Conservation (phyloP, 2,888 invertebrate species). For the Microdon myrmicae region DNA sequence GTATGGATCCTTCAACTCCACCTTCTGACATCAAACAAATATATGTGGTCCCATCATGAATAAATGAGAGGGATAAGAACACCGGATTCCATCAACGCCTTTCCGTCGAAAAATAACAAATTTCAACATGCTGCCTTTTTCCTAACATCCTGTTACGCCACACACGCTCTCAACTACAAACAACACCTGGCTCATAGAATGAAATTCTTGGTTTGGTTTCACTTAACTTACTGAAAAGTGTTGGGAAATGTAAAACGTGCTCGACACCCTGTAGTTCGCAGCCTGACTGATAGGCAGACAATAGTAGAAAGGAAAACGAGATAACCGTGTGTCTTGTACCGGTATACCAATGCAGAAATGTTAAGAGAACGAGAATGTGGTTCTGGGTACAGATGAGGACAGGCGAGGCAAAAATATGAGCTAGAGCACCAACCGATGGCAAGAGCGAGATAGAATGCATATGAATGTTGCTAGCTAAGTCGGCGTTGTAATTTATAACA, state of each 20-base stretch:
- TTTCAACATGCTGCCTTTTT: conserved; percentile 43
- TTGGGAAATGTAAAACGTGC: conserved; percentile 28
- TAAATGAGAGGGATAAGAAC: conserved; percentile 45
- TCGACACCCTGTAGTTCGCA: conserved; percentile 14
- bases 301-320: too few species aligned
- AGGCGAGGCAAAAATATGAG: too few species aligned
- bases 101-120: conserved; percentile 45
- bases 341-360: too few species aligned
- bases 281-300: conserved; percentile 35
- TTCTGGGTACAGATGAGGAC: too few species aligned
- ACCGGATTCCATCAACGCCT: conserved; percentile 48
- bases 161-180: not conserved
- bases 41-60: conserved; percentile 44
- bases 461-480: conserved; percentile 11
- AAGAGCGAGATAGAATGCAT: too few species aligned
- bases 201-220: conserved; percentile 29
- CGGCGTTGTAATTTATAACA: conserved; percentile 45
- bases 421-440: too few species aligned
- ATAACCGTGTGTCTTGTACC: too few species aligned
- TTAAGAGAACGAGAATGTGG: too few species aligned
- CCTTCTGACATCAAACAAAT: too few species aligned
- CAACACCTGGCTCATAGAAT: conserved; percentile 35
- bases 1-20: too few species aligned
- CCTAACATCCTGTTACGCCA: not conserved
- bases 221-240: conserved; percentile 30